A percentile compares a stretch with the other conserved stretches of the same genome.
Evolutionary conservation across 2,113 vertebrate genomes (phyloP).

Genomic region (Sinocyclocheilus grahami): DNA sequence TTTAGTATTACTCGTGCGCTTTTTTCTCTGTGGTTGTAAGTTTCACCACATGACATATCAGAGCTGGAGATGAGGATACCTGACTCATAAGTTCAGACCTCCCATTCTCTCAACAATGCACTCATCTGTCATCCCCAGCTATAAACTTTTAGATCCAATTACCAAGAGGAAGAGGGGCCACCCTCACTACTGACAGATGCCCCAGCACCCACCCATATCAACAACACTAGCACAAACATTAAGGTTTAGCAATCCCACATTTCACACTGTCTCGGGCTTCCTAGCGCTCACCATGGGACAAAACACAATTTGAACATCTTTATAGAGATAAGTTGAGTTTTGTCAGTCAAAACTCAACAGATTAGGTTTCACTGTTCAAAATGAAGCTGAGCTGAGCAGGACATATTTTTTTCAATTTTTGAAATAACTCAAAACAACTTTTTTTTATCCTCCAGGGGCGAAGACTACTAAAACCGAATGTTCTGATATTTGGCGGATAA

Average conservation of each 20-base stretch:
- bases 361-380: constrained; percentile 44
- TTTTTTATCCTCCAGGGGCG: not conserved
- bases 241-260: constrained; percentile 42
- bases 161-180: constrained; percentile 75
- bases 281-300: constrained; percentile 1
- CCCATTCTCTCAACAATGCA: constrained; percentile 55
- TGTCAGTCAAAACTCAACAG: constrained; percentile 40
- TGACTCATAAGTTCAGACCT: constrained; percentile 38
- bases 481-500: not conserved
- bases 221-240: constrained; percentile 58
- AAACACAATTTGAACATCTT: constrained; percentile 31
- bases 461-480: not conserved
- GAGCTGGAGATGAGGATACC: constrained; percentile 43
- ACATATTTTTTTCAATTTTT: not conserved
- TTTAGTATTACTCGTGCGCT: not conserved
- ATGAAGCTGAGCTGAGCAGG: not conserved
- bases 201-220: constrained; percentile 68
- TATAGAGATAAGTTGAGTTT: constrained; percentile 49
- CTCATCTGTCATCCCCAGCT: constrained; percentile 67
- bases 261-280: constrained; percentile 19
- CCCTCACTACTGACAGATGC: constrained; percentile 73
- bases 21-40: not conserved
- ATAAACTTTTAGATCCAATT: constrained; percentile 78
- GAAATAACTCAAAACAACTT: not conserved
- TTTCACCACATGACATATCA: constrained; percentile 27